These are phyloP conservation scores for Hafferia zeledoni DNA, from an alignment of 2,797 vertebrate genomes.

Conservation along the genomic window DNA sequence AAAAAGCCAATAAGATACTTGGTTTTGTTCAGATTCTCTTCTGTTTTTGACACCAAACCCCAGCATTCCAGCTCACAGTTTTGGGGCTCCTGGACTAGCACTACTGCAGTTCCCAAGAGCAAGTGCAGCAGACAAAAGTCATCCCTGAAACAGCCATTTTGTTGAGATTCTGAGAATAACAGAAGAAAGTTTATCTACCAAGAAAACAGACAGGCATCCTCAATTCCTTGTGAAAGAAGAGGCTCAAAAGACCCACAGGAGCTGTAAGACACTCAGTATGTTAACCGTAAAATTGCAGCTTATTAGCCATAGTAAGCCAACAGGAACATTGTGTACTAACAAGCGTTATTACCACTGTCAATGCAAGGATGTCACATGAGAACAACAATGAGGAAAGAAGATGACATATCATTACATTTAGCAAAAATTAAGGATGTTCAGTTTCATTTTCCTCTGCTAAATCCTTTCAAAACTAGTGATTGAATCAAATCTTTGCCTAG, in stretches of 20 bases:
- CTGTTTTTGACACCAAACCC: neutral
- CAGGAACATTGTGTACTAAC: neutral
- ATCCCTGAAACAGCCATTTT: neutral
- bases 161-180: neutral
- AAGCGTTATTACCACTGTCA: slow-evolving; percentile 9
- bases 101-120: neutral
- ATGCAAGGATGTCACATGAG: neutral
- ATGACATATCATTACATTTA: neutral
- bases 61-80: neutral
- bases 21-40: fast-evolving
- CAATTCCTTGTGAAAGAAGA: neutral
- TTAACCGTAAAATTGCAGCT: neutral
- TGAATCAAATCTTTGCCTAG: neutral
- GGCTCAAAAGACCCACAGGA: neutral
- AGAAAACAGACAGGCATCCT: neutral
- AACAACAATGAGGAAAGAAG: neutral
- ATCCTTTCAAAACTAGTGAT: neutral
- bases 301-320: neutral
- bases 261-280: neutral
- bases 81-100: neutral
- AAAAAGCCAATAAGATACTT: neutral
- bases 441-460: slow-evolving; percentile 5
- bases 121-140: neutral
- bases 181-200: neutral
- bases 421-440: neutral